phyloP scores from a whole-genome alignment of 1,140 invertebrate genomes.

The Lepidostoma basale region DNA sequence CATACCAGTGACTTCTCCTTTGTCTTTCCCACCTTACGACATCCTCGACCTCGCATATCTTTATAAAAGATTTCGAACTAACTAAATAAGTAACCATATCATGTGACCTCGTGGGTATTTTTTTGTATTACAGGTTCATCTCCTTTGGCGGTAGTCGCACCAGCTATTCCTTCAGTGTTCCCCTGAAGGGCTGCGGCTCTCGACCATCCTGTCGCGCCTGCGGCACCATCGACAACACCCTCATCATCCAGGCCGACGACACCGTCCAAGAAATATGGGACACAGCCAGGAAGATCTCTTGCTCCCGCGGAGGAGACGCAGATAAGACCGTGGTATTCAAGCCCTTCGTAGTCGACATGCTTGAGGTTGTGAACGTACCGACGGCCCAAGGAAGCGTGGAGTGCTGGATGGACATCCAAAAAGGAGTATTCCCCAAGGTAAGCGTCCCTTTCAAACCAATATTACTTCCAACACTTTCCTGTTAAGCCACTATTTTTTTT shows the following conservation, averaged over 20 bases:
- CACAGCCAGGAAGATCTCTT: slow-evolving; percentile 67
- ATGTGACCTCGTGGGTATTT: neutral
- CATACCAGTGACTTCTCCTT: too few species aligned
- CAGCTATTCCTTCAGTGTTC: slow-evolving; percentile 66
- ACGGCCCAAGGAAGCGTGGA: slow-evolving; percentile 66
- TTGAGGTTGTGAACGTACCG: slow-evolving; percentile 71
- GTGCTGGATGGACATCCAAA: slow-evolving; percentile 81
- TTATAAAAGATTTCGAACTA: too few species aligned
- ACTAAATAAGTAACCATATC: too few species aligned
- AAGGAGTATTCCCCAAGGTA: slow-evolving; percentile 71
- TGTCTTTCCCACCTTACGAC: too few species aligned
- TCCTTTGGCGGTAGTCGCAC: slow-evolving; percentile 62
- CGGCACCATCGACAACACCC: slow-evolving; percentile 66
- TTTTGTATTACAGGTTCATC: slow-evolving; percentile 62
- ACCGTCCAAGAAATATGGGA: slow-evolving; percentile 68
- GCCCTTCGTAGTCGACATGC: slow-evolving; percentile 74
- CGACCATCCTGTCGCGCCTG: slow-evolving; percentile 65
- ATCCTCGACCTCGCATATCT: too few species aligned
- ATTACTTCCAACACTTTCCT: too few species aligned
- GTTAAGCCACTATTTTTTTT: too few species aligned
- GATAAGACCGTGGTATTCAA: slow-evolving; percentile 70
- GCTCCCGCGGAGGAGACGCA: slow-evolving; percentile 60
- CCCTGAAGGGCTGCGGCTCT: slow-evolving; percentile 67
- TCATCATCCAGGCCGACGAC: slow-evolving; percentile 71
- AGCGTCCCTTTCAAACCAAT: slow-evolving; percentile 42